Evolutionary conservation across 1,140 invertebrate species (phyloP), one percentile per base, ranked within the genome.

Genomic region (Battus philenor): DNA sequence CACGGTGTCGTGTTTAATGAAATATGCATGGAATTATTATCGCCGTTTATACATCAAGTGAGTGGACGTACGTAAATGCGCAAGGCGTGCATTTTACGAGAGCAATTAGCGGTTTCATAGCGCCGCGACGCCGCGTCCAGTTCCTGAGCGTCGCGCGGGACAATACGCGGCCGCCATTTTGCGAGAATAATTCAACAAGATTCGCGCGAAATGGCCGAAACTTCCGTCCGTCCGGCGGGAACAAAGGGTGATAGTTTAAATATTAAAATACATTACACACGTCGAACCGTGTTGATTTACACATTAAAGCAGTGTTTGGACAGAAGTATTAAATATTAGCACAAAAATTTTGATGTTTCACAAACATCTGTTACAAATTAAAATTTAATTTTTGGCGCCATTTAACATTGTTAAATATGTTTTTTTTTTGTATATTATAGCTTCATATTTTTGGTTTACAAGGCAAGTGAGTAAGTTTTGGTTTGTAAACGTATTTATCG

Each of bases 101-200:
- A 54, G 63, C 65, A 72, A 75, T 72, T 75, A 70, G 68, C 39
- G 68, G 68, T 68, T 66, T 66, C 60, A 63, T 59, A 59, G 54
- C 41, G 46, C 53, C 57, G 59, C 58, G 66, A 74, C 59, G 55
- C 41, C 41, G 50, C 59, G 47, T 59, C 53, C 55, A 53, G 55
- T 58, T 69, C 46, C 49, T 50, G 49, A 34, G 47, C 36, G 47
- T 41, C 32, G 46, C 9, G 41, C 49, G 44, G 48, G 48, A 63
- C 59, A 63, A 68, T 66, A 52, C 50, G 45, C 44, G 43, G 52
- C 52, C 46, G 59, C 68, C 70, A 67, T 72, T 72, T 70, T 71
- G 64, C 58, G 61, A 55, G 59, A 75, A 76, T 67, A 73, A 75
- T 75, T 78, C 61, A 75, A 59, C 58, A 68, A 68, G 67, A 63